Percentiles rank a stretch among this genome's conserved stretches.
phyloP scores from a whole-genome alignment of 2,888 invertebrate species.

The Scaptodrosophila latifasciaeformis region DNA sequence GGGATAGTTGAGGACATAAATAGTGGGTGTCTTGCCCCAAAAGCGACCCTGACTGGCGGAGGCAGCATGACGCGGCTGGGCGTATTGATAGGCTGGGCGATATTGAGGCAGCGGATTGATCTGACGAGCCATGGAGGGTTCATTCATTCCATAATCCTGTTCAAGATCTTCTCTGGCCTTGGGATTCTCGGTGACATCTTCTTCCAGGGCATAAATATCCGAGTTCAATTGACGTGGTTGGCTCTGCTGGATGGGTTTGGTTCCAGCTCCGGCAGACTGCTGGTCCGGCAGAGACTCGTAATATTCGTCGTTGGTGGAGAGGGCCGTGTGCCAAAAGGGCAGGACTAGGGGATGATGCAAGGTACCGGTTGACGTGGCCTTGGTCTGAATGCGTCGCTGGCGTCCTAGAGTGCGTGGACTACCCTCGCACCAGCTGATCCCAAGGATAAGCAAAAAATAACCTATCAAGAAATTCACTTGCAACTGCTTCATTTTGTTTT shows the following conservation, averaged over 20 bases:
- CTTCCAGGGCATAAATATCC: constrained; percentile 10
- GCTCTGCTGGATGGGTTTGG: too few relatives aligned
- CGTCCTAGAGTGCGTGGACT: constrained; percentile 19
- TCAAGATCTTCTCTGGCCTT: too few relatives aligned
- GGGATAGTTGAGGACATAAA: too few relatives aligned
- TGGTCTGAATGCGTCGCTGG: constrained; percentile 24
- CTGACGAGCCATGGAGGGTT: too few relatives aligned
- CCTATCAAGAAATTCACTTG: constrained; percentile 4
- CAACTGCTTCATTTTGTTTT: constrained; percentile 6
- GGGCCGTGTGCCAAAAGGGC: constrained; percentile 23
- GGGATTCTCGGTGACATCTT: background rate
- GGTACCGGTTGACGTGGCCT: constrained; percentile 16
- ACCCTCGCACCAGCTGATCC: too few relatives aligned
- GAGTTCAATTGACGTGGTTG: constrained; percentile 6
- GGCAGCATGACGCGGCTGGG: too few relatives aligned
- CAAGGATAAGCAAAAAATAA: background rate
- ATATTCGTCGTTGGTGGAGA: constrained; percentile 27
- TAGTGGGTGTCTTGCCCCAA: too few relatives aligned
- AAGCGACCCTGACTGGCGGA: too few relatives aligned
- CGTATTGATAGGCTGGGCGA: background rate
- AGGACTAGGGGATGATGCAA: background rate
- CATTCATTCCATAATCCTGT: too few relatives aligned
- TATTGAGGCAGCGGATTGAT: too few relatives aligned
- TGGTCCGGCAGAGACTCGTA: constrained; percentile 12
- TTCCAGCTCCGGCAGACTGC: background rate